Conservation (phyloP, 2,113 vertebrate genomes). For the Pongo abelii region DNA sequence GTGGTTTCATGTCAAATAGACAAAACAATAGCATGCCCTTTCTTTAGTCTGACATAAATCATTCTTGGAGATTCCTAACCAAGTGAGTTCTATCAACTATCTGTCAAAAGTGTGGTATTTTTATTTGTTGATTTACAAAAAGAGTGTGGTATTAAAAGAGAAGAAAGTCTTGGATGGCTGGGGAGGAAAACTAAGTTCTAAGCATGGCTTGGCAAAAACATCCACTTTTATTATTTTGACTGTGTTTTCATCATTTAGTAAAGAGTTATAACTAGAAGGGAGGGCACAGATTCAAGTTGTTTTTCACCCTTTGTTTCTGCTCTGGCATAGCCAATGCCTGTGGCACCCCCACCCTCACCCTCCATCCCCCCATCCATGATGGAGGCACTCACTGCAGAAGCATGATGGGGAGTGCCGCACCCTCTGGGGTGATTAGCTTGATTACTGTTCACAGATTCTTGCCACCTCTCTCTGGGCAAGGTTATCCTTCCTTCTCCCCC, state of each 20-base stretch:
- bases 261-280: background rate
- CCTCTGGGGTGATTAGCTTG: background rate
- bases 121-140: background rate
- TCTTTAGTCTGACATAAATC: background rate
- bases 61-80: background rate
- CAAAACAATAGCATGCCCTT: background rate
- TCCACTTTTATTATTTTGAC: background rate
- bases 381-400: background rate
- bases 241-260: background rate
- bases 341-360: background rate
- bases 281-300: background rate
- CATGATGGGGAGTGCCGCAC: accelerated
- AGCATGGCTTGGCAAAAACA: background rate
- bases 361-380: background rate
- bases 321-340: background rate
- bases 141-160: background rate
- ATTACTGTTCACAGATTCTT: background rate
- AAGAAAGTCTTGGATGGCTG: background rate
- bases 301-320: background rate
- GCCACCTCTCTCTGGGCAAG: background rate
- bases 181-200: background rate
- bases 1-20: background rate
- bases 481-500: background rate
- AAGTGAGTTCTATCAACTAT: background rate
- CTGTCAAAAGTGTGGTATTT: background rate